Evolutionary conservation across 2,888 invertebrate species (phyloP).

Genomic region (Automeris io): DNA sequence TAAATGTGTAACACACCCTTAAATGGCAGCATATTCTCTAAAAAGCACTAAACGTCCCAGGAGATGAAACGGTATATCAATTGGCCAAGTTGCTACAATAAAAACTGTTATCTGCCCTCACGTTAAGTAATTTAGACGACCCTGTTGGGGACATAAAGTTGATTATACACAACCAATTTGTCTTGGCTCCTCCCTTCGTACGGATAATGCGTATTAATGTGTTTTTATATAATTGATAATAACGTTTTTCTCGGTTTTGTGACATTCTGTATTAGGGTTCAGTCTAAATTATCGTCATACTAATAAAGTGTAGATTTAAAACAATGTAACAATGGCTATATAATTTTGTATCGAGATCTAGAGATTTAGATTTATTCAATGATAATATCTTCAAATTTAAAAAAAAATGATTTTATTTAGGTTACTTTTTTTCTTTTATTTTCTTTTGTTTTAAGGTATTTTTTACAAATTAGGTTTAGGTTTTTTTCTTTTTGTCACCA

Average conservation of each 20-base stretch:
- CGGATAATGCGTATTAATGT: conserved; percentile 8
- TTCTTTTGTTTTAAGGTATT: too few relatives aligned
- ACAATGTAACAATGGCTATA: conserved; percentile 1
- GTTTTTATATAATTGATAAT: conserved; percentile 5
- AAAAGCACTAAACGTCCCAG: conserved; percentile 1
- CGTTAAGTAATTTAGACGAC: conserved; percentile 62
- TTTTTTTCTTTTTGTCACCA: too few relatives aligned
- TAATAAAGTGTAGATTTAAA: not conserved
- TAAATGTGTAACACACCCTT: conserved; percentile 5
- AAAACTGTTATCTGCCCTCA: conserved; percentile 66
- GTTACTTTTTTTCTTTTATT: too few relatives aligned
- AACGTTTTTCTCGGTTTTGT: not conserved
- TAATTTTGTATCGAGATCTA: too few relatives aligned
- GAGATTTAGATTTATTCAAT: too few relatives aligned
- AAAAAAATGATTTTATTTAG: too few relatives aligned
- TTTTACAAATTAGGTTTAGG: too few relatives aligned
- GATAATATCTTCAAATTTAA: too few relatives aligned
- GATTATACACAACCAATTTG: conserved; percentile 54
- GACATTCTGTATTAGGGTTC: too few relatives aligned
- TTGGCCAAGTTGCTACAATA: conserved; percentile 58
- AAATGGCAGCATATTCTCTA: conserved; percentile 7
- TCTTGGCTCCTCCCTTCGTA: conserved; percentile 23
- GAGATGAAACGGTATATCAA: conserved; percentile 27
- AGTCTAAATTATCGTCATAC: too few relatives aligned
- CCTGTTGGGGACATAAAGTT: conserved; percentile 50